A percentile compares a stretch with the other conserved stretches of the same genome.
These are phyloP conservation scores for Takifugu rubripes DNA, from an alignment of 2,797 vertebrate species.

Conservation along the genomic window DNA sequence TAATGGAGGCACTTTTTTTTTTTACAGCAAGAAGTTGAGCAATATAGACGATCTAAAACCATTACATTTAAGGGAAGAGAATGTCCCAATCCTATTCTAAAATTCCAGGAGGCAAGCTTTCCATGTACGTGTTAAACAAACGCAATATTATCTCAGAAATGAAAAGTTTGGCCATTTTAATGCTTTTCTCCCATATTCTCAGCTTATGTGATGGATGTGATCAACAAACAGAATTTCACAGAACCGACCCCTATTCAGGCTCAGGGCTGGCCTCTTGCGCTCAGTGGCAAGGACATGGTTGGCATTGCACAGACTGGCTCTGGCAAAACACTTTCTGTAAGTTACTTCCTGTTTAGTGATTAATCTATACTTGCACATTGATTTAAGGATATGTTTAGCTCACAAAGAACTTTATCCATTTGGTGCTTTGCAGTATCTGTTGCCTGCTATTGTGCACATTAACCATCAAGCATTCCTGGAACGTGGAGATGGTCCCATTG, in stretches of 20 bases:
- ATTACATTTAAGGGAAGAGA: slow-evolving; percentile 91
- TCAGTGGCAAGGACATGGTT: slow-evolving; percentile 96
- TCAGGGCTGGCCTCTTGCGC: slow-evolving; percentile 95
- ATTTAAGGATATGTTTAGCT: not conserved
- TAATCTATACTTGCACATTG: not conserved
- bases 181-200: not conserved
- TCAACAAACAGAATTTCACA: slow-evolving; percentile 89
- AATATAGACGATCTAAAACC: slow-evolving; percentile 87
- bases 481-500: slow-evolving; percentile 95
- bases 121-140: slow-evolving; percentile 79
- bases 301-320: slow-evolving; percentile 98
- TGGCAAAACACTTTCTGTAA: slow-evolving; percentile 94
- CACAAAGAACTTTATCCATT: not conserved
- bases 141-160: accelerated
- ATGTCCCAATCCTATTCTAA: slow-evolving; percentile 88
- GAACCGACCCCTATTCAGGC: slow-evolving; percentile 97
- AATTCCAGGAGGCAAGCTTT: slow-evolving; percentile 91
- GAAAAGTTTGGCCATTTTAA: not conserved
- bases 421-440: slow-evolving; percentile 80
- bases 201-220: slow-evolving; percentile 97
- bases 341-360: slow-evolving; percentile 38
- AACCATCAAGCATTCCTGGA: slow-evolving; percentile 98
- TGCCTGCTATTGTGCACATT: slow-evolving; percentile 97
- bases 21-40: slow-evolving; percentile 92
- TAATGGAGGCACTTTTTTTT: not conserved